Conservation (phyloP, 2,797 vertebrate genomes). For the Varecia variegata region DNA sequence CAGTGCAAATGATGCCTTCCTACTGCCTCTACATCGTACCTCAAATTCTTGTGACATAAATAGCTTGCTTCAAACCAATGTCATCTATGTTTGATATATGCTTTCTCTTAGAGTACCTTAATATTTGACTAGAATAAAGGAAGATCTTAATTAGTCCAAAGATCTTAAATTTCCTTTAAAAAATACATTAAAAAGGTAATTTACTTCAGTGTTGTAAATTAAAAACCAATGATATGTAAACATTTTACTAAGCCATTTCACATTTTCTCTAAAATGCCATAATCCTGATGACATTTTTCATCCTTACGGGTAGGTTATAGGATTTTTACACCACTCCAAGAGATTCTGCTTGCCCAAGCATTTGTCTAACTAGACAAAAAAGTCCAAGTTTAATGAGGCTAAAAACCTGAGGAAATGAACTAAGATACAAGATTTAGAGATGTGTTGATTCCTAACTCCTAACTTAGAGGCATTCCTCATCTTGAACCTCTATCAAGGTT, state of each 20-base stretch:
- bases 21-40: neutral
- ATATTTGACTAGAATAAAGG: neutral
- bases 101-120: neutral
- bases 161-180: slow-evolving; percentile 5
- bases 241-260: neutral
- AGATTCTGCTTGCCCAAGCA: neutral
- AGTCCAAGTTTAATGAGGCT: neutral
- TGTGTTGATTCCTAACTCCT: neutral
- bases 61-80: neutral
- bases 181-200: neutral
- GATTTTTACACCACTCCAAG: neutral
- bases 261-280: neutral
- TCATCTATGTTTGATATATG: neutral
- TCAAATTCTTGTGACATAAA: neutral
- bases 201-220: neutral
- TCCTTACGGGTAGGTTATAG: neutral
- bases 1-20: neutral
- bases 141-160: neutral
- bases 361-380: slow-evolving; percentile 9
- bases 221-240: neutral
- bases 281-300: neutral
- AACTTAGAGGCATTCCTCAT: neutral
- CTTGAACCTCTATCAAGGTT: neutral
- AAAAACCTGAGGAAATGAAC: neutral
- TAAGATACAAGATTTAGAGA: neutral